Conservation (phyloP, 1,140 invertebrate genomes). For the Trachymyrmex cornetzi region DNA sequence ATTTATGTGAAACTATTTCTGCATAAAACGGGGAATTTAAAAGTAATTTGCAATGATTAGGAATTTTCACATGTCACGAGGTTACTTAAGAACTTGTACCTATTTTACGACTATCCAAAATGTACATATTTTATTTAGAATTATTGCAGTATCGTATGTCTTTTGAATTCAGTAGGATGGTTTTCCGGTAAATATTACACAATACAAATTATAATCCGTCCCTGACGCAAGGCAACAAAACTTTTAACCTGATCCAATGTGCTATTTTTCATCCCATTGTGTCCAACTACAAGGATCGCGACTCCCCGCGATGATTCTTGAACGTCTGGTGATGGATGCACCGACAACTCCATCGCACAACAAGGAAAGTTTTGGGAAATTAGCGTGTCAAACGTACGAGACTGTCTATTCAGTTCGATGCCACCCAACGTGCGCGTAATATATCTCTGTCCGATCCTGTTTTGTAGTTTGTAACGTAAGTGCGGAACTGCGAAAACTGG, state of each 20-base stretch:
- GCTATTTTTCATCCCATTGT: slow-evolving; percentile 79
- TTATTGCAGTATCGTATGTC: not conserved
- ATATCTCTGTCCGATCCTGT: slow-evolving; percentile 5
- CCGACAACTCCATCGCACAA: slow-evolving; percentile 2
- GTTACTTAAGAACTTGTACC: not conserved
- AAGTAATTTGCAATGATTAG: not conserved
- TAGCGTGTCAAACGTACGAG: slow-evolving; percentile 38
- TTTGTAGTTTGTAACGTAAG: slow-evolving; percentile 4
- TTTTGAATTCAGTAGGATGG: not conserved
- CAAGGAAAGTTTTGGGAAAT: slow-evolving; percentile 30
- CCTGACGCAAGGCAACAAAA: slow-evolving; percentile 55
- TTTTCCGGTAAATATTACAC: not conserved
- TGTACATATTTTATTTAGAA: not conserved
- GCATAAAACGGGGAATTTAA: not conserved
- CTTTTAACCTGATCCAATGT: slow-evolving; percentile 68
- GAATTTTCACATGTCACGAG: not conserved
- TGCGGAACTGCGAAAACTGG: not conserved
- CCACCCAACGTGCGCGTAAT: slow-evolving; percentile 15
- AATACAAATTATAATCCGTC: not conserved
- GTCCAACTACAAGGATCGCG: slow-evolving; percentile 67
- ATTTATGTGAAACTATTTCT: not conserved
- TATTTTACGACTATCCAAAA: not conserved
- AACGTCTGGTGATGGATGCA: slow-evolving; percentile 24
- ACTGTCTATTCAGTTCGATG: slow-evolving; percentile 25
- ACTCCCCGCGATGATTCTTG: slow-evolving; percentile 67